These are phyloP conservation scores for Pantherophis vulpinus DNA, from an alignment of 2,797 vertebrate species.

Conservation along the genomic window DNA sequence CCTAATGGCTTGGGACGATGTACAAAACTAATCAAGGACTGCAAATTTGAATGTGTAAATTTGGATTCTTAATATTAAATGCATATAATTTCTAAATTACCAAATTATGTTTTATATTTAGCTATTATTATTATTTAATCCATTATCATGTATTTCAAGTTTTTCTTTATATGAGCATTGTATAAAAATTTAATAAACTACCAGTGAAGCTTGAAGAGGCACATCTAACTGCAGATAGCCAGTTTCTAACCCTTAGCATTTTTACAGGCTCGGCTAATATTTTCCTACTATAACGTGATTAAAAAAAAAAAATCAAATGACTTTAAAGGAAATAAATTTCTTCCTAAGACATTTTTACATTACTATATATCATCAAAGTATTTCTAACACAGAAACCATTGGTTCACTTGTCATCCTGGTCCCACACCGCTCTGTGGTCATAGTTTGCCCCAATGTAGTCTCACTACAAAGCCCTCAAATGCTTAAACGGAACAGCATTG, in stretches of 20 bases:
- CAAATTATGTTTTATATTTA: neutral
- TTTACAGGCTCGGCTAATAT: neutral
- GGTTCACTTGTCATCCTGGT: neutral
- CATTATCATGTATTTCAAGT: neutral
- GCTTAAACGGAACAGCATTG: constrained; percentile 35
- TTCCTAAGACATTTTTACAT: neutral
- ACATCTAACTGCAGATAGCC: neutral
- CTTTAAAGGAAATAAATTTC: fast-evolving
- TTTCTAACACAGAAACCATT: neutral
- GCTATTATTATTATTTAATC: neutral
- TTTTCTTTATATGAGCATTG: neutral
- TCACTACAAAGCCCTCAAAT: neutral
- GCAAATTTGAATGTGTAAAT: neutral
- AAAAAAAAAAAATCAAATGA: neutral
- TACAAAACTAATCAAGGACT: neutral
- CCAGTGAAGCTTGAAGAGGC: neutral
- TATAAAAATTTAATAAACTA: neutral
- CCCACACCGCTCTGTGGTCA: fast-evolving
- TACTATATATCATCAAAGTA: fast-evolving
- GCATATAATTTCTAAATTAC: neutral
- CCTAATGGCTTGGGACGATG: neutral
- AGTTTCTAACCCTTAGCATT: neutral
- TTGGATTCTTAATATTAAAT: neutral
- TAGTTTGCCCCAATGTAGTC: neutral
- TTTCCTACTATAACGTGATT: constrained; percentile 4